These are phyloP conservation scores for Procambarus clarkii DNA, from an alignment of 1,140 invertebrate species.

Conservation along the genomic window DNA sequence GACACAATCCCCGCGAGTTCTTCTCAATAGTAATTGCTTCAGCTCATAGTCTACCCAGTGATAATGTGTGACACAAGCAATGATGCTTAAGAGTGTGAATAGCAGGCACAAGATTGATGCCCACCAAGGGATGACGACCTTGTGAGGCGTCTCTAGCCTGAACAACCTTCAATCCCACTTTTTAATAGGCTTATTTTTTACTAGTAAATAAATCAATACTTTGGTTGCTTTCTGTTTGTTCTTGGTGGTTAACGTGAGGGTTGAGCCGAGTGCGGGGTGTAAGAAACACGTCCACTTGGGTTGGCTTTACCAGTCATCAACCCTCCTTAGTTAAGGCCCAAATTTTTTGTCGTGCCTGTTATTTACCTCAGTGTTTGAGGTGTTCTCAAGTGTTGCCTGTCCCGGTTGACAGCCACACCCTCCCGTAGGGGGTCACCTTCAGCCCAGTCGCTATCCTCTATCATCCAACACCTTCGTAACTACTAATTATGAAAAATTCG, in stretches of 20 bases:
- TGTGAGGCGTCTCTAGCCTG: neutral
- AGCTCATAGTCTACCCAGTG: conserved; percentile 12
- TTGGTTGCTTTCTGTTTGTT: too few relatives aligned
- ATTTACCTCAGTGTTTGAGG: too few relatives aligned
- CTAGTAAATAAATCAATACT: neutral
- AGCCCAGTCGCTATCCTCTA: too few relatives aligned
- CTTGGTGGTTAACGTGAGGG: neutral
- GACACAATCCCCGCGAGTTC: neutral
- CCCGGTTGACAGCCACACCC: too few relatives aligned
- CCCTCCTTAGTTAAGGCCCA: too few relatives aligned
- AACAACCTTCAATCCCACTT: neutral
- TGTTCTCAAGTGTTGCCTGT: too few relatives aligned
- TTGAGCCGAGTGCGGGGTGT: neutral
- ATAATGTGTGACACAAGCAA: neutral
- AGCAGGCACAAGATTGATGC: neutral
- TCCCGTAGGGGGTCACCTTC: too few relatives aligned
- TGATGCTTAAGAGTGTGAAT: neutral
- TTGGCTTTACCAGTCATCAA: too few relatives aligned
- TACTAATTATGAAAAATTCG: neutral
- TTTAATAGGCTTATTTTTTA: neutral
- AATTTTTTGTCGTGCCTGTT: too few relatives aligned
- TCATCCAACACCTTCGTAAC: too few relatives aligned
- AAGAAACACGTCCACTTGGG: too few relatives aligned
- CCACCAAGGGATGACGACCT: too few relatives aligned
- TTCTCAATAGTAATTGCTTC: neutral